Evolutionary conservation across 1,140 invertebrate species (phyloP).

Genomic region (Zelostemma sp.): DNA sequence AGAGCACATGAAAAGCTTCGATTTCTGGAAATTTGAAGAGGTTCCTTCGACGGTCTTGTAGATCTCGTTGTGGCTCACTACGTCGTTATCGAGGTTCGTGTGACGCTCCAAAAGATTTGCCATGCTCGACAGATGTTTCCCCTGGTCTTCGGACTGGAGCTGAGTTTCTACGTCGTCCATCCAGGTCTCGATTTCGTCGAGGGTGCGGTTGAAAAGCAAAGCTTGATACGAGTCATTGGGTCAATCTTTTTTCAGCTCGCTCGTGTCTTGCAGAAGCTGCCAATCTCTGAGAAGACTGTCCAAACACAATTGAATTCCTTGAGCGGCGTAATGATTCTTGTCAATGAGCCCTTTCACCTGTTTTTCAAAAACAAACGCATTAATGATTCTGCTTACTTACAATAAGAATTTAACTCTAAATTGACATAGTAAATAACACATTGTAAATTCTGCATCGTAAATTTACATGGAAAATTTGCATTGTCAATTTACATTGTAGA

Average conservation of each 20-base stretch:
- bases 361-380: too few relatives aligned
- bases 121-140: slow-evolving; percentile 87
- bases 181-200: slow-evolving; percentile 90
- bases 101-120: slow-evolving; percentile 88
- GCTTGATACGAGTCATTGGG: too few relatives aligned
- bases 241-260: too few relatives aligned
- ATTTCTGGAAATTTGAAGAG: slow-evolving; percentile 79
- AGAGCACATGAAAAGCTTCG: slow-evolving; percentile 85
- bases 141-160: slow-evolving; percentile 85
- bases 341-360: slow-evolving; percentile 68
- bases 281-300: too few relatives aligned
- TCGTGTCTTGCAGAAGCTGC: too few relatives aligned
- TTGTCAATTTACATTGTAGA: too few relatives aligned
- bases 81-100: slow-evolving; percentile 85
- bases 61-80: slow-evolving; percentile 82
- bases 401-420: too few relatives aligned
- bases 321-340: slow-evolving; percentile 89
- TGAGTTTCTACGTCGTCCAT: too few relatives aligned
- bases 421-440: too few relatives aligned
- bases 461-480: too few relatives aligned
- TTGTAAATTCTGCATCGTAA: too few relatives aligned
- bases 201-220: slow-evolving; percentile 85
- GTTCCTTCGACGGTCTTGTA: slow-evolving; percentile 84
- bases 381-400: too few relatives aligned
- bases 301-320: slow-evolving; percentile 87